phyloP scores from a whole-genome alignment of 2,888 invertebrate genomes.

The Phorcus lineatus region DNA sequence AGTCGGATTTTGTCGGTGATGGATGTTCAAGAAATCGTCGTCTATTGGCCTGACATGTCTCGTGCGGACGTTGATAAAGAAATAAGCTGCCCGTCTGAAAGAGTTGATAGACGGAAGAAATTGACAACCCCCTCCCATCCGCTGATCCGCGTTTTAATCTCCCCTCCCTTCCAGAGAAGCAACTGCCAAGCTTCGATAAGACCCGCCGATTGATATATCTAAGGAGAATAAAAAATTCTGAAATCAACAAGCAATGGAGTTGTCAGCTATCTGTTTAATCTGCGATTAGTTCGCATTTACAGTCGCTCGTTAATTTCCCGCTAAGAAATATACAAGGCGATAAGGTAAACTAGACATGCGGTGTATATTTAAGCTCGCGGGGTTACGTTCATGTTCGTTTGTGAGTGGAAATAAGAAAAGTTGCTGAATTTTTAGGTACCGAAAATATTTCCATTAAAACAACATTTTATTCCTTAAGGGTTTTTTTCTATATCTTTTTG shows the following conservation, averaged over 20 bases:
- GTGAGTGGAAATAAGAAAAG: too few relatives aligned
- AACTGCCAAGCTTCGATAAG: conserved; percentile 1
- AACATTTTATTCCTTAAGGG: not conserved
- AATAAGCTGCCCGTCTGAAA: conserved; percentile 9
- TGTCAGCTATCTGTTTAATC: conserved; percentile 2
- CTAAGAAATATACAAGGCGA: conserved; percentile 18
- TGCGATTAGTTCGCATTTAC: conserved; percentile 22
- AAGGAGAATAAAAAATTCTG: conserved; percentile 10
- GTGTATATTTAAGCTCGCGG: not conserved
- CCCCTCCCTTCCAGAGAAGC: not conserved
- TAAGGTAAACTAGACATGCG: conserved; percentile 16
- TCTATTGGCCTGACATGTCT: not conserved
- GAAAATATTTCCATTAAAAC: too few relatives aligned
- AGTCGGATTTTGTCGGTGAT: not conserved
- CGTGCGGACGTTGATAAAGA: conserved; percentile 13
- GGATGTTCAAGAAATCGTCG: not conserved
- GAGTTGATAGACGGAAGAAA: not conserved
- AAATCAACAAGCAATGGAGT: not conserved
- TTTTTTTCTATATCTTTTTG: not conserved
- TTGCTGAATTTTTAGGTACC: too few relatives aligned
- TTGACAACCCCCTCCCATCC: not conserved
- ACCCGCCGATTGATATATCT: conserved; percentile 18
- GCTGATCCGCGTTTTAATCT: conserved; percentile 5
- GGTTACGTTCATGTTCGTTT: not conserved
- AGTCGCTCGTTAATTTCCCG: conserved; percentile 24